Conservation (phyloP, 2,888 invertebrate genomes). For the Entomobrya multifasciata region DNA sequence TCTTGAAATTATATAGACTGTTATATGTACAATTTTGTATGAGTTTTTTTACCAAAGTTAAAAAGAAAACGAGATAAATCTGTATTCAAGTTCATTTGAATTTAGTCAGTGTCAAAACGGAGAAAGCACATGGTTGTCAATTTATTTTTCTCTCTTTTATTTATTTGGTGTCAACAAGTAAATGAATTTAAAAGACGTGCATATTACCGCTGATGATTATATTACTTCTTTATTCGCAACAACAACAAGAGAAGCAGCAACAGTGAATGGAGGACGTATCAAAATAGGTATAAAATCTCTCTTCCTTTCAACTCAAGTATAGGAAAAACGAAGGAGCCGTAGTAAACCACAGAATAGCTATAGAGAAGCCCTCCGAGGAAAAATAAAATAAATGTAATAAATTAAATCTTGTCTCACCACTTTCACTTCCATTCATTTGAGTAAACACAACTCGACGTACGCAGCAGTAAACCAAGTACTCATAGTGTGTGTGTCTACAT, state of each 20-base stretch:
- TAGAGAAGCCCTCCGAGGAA: conserved; percentile 61
- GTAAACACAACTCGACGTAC: conserved; percentile 50
- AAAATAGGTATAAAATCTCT: background rate
- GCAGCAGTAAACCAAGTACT: background rate
- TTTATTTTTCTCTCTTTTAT: background rate
- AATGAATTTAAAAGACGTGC: conserved; percentile 54
- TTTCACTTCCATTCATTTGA: conserved; percentile 67
- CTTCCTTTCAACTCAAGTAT: background rate
- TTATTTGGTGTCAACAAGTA: conserved; percentile 39
- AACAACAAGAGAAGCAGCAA: conserved; percentile 8
- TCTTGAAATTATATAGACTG: too few species aligned
- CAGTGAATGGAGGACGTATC: too few species aligned
- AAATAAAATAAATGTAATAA: conserved; percentile 71
- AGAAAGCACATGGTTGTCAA: conserved; percentile 36
- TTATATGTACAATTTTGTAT: too few species aligned
- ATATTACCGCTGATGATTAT: conserved; percentile 39
- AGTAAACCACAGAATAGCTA: conserved; percentile 4
- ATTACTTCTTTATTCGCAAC: background rate
- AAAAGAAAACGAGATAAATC: background rate
- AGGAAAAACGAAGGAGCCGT: background rate
- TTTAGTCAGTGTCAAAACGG: conserved; percentile 31
- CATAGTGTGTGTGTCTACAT: background rate
- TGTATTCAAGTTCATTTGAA: conserved; percentile 48
- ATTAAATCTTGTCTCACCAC: conserved; percentile 70
- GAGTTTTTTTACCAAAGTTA: conserved; percentile 21